Evolutionary conservation across 2,113 vertebrate genomes (phyloP).

Genomic region (Trematomus loennbergii): DNA sequence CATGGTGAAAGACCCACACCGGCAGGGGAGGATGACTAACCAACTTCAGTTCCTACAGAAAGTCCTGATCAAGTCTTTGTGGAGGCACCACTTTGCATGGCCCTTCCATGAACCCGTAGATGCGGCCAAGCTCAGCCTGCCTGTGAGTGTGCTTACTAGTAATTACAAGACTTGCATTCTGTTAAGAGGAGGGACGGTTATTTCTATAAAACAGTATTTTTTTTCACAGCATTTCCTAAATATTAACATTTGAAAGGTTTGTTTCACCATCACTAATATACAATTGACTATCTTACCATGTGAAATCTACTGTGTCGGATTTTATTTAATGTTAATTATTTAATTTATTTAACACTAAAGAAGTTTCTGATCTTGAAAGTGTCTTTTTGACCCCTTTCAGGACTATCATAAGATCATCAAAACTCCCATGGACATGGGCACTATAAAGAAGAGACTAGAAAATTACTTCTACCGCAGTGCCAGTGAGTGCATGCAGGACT

Average conservation of each 20-base stretch:
- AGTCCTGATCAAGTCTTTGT: slow-evolving; percentile 91
- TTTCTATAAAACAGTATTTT: neutral
- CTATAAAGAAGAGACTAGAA: slow-evolving; percentile 91
- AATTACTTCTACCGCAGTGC: slow-evolving; percentile 92
- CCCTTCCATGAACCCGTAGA: slow-evolving; percentile 95
- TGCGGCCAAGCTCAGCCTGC: slow-evolving; percentile 88
- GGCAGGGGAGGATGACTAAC: slow-evolving; percentile 91
- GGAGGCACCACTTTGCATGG: slow-evolving; percentile 97
- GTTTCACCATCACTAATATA: neutral
- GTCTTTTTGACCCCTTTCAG: slow-evolving; percentile 64
- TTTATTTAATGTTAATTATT: neutral
- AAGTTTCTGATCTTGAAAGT: neutral
- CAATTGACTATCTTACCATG: neutral
- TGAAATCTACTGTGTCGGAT: no score
- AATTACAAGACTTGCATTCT: neutral
- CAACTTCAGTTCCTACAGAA: slow-evolving; percentile 95
- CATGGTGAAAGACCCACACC: slow-evolving; percentile 87
- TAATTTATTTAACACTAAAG: neutral
- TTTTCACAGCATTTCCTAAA: neutral
- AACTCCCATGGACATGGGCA: slow-evolving; percentile 96
- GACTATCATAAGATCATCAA: slow-evolving; percentile 98
- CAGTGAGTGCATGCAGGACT: slow-evolving; percentile 95
- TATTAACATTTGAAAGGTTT: no score
- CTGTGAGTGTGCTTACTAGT: slow-evolving; percentile 81
- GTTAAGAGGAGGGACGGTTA: neutral